These are phyloP conservation scores for Pavo muticus DNA, from an alignment of 2,113 vertebrate genomes.

Conservation along the genomic window DNA sequence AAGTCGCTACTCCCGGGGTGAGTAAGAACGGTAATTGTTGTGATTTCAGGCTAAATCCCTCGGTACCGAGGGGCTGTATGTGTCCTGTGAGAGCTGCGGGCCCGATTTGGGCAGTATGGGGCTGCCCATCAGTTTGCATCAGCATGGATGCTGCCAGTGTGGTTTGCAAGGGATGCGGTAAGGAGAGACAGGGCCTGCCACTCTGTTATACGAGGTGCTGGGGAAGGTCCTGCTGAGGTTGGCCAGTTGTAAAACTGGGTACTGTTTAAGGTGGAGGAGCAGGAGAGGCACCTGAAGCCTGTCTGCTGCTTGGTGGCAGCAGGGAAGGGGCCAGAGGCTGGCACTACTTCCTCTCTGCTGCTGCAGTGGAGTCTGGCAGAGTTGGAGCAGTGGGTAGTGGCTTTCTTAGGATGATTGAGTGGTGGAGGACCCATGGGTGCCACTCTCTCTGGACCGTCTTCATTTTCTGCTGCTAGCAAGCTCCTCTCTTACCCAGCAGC, in stretches of 20 bases:
- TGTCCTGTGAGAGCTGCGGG: background rate
- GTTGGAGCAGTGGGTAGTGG: background rate
- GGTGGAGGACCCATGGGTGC: no score
- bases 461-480: background rate
- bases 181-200: background rate
- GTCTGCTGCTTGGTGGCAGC: no score
- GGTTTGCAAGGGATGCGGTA: no score
- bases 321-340: no score
- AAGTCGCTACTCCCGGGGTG: conserved; percentile 96
- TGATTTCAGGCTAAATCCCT: no score
- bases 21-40: conserved; percentile 48
- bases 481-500: background rate
- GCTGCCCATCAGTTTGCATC: no score
- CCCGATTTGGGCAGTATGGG: no score
- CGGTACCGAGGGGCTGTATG: no score
- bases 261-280: background rate
- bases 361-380: no score
- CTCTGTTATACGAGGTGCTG: background rate
- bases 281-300: no score
- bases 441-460: background rate
- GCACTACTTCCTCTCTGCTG: background rate
- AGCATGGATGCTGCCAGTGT: background rate
- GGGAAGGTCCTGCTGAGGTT: background rate
- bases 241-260: background rate
- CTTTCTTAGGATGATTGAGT: background rate